These are phyloP conservation scores for Perizoma flavofasciatum DNA, from an alignment of 2,888 invertebrate genomes.

Conservation along the genomic window DNA sequence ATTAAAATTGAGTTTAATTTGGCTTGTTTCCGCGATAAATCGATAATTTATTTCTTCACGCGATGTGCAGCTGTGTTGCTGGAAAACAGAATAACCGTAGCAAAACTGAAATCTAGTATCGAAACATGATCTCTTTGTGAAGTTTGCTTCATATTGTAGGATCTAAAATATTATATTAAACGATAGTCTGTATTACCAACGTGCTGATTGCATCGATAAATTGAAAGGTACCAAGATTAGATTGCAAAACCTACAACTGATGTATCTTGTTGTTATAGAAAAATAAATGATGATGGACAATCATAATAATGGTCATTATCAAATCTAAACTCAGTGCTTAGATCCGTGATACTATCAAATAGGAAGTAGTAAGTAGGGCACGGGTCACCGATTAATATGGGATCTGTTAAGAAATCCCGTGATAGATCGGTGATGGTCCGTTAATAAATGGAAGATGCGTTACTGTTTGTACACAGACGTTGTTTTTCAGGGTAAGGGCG, in stretches of 20 bases:
- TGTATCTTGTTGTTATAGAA: too few relatives aligned
- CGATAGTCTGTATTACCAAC: not conserved
- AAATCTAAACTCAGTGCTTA: too few relatives aligned
- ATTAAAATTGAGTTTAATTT: constrained; percentile 57
- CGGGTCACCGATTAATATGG: too few relatives aligned
- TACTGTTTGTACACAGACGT: too few relatives aligned
- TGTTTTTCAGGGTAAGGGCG: not conserved
- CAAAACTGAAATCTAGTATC: constrained; percentile 3
- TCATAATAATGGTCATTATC: too few relatives aligned
- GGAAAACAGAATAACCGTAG: constrained; percentile 13
- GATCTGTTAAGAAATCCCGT: too few relatives aligned
- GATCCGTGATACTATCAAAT: too few relatives aligned
- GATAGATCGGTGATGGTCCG: too few relatives aligned
- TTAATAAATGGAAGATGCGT: too few relatives aligned
- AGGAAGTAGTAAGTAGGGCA: too few relatives aligned
- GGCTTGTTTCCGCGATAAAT: constrained; percentile 47
- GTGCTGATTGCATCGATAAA: not conserved
- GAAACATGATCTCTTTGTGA: not conserved
- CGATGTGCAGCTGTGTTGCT: constrained; percentile 44
- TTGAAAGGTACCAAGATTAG: not conserved
- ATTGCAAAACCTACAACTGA: not conserved
- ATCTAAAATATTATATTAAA: not conserved
- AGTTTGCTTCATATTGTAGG: not conserved
- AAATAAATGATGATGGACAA: too few relatives aligned
- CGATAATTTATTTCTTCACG: constrained; percentile 52